A percentile compares a stretch with the other conserved stretches of the same genome.
Conservation (phyloP, 2,113 vertebrate species). For the Trichomycterus rosablanca region DNA sequence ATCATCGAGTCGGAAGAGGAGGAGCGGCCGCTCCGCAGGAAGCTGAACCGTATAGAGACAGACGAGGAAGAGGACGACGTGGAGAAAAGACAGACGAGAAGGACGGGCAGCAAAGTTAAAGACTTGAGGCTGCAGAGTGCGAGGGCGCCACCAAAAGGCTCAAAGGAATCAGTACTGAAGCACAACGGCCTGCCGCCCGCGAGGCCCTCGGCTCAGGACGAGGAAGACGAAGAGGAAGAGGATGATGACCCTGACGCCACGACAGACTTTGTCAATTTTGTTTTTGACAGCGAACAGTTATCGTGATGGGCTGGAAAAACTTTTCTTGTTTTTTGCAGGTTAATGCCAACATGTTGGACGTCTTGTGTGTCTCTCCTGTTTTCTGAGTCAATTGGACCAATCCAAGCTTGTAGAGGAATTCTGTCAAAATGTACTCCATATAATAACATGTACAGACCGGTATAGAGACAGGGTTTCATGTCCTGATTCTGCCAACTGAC, state of each 20-base stretch:
- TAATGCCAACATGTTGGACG: too few species aligned
- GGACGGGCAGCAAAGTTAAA: conserved; percentile 58
- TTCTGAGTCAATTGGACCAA: too few species aligned
- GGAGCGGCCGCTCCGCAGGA: conserved; percentile 78
- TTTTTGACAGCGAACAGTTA: conserved; percentile 91
- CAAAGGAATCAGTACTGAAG: conserved; percentile 63
- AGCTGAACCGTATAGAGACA: conserved; percentile 86
- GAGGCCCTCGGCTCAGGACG: conserved; percentile 70
- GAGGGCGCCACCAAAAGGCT: conserved; percentile 6
- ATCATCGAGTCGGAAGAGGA: conserved; percentile 64
- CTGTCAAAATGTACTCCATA: too few species aligned
- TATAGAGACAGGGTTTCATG: too few species aligned
- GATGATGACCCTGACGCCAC: conserved; percentile 81
- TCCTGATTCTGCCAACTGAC: too few species aligned
- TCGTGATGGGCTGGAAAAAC: too few species aligned
- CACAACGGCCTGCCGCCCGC: conserved; percentile 73
- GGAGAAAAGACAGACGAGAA: conserved; percentile 15
- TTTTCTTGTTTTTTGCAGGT: too few species aligned
- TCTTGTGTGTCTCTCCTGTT: too few species aligned
- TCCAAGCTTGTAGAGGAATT: too few species aligned
- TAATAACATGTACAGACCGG: too few species aligned
- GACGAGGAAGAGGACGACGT: conserved; percentile 72
- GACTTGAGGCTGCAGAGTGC: conserved; percentile 16
- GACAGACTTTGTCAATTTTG: conserved; percentile 92
- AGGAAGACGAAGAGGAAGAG: conserved; percentile 73